Conservation (phyloP, 1,140 invertebrate species). For the Holcopasites calliopsidis region DNA sequence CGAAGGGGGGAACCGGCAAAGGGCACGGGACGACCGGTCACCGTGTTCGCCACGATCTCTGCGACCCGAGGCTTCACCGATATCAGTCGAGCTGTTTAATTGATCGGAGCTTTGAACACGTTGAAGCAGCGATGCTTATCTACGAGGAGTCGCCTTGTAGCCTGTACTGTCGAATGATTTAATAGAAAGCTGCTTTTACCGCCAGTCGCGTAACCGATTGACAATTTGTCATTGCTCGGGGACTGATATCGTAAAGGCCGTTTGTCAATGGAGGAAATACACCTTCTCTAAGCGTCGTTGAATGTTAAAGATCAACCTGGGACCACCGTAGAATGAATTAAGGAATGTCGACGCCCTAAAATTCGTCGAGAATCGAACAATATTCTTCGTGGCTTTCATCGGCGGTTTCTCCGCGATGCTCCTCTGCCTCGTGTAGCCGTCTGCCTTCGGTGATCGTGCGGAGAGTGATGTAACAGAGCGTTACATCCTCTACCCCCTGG, state of each 20-base stretch:
- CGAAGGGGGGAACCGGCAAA: slow-evolving; percentile 33
- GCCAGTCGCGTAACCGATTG: neutral
- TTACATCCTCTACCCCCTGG: slow-evolving; percentile 51
- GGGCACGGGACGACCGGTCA: slow-evolving; percentile 51
- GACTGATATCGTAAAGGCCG: neutral
- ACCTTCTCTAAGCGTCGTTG: neutral
- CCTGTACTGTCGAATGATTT: neutral
- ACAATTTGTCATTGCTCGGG: neutral
- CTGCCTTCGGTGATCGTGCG: slow-evolving; percentile 34
- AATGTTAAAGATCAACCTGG: no score
- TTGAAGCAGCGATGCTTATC: neutral
- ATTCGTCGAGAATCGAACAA: neutral
- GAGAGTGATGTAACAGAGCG: slow-evolving; percentile 53
- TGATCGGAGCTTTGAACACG: neutral
- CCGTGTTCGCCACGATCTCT: slow-evolving; percentile 13
- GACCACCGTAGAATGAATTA: no score
- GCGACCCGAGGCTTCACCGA: neutral
- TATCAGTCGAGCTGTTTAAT: neutral
- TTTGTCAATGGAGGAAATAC: neutral
- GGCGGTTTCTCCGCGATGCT: slow-evolving; percentile 10
- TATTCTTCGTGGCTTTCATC: neutral
- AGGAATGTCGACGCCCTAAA: no score
- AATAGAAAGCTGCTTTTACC: slow-evolving; percentile 13
- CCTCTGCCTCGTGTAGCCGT: neutral
- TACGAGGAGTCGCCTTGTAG: neutral